These are phyloP conservation scores for Deilephila elpenor DNA, from an alignment of 2,888 invertebrate genomes.

Conservation along the genomic window DNA sequence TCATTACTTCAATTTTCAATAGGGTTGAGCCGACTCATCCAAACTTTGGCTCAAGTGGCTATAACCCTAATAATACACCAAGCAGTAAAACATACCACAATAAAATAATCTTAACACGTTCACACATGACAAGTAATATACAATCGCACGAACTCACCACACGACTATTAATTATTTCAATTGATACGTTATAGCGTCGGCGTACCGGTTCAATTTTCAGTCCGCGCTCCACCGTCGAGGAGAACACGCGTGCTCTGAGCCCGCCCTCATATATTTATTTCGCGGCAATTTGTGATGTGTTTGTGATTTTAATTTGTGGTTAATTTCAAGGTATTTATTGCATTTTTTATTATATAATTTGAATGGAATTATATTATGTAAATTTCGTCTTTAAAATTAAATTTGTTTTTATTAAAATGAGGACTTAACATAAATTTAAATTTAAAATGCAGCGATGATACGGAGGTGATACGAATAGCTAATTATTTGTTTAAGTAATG, in stretches of 20 bases:
- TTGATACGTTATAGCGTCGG: neutral
- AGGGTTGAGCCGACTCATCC: no score
- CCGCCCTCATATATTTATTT: neutral
- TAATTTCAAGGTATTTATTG: conserved; percentile 9
- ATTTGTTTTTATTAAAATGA: neutral
- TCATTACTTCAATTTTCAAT: no score
- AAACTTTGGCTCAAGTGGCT: neutral
- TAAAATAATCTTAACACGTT: neutral
- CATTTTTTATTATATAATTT: neutral
- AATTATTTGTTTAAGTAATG: no score
- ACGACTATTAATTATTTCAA: neutral
- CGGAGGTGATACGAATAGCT: no score
- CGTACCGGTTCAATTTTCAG: conserved; percentile 11
- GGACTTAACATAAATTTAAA: neutral
- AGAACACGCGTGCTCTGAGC: neutral
- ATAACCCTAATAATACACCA: neutral
- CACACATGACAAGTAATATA: neutral
- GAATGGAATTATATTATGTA: no score
- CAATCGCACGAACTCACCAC: neutral
- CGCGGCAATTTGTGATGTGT: conserved; percentile 7
- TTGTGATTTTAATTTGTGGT: neutral
- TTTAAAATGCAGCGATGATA: no score
- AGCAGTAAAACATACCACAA: neutral
- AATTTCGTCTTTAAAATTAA: no score
- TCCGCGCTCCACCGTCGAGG: neutral